Percentiles rank a stretch among this genome's conserved stretches.
Evolutionary conservation across 2,888 invertebrate genomes (phyloP).

Genomic region (Cheilosia pagana): DNA sequence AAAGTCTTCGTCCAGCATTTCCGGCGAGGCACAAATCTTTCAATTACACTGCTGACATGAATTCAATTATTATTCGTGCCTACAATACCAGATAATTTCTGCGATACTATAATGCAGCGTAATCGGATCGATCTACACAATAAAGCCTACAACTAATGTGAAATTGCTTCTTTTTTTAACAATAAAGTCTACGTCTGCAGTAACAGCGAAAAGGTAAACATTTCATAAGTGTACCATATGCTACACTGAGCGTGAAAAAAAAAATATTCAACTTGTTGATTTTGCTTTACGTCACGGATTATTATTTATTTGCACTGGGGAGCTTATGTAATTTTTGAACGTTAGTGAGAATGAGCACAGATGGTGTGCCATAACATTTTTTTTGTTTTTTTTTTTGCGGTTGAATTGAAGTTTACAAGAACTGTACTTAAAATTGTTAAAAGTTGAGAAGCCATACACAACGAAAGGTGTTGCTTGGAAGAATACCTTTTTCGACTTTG

Average conservation of each 20-base stretch:
- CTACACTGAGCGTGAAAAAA: neutral
- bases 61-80: too few species aligned
- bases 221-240: neutral
- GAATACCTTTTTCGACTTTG: too few species aligned
- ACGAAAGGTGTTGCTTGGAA: too few species aligned
- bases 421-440: neutral
- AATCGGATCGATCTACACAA: neutral
- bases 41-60: neutral
- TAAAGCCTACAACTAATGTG: neutral
- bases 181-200: neutral
- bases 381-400: neutral
- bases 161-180: neutral
- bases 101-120: neutral
- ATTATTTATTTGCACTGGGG: neutral
- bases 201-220: neutral
- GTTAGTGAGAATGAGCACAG: neutral
- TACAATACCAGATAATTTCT: too few species aligned
- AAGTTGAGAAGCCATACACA: neutral
- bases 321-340: slow-evolving; percentile 3
- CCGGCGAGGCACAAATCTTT: too few species aligned
- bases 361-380: neutral
- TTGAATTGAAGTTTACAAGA: neutral
- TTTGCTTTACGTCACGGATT: slow-evolving; percentile 4
- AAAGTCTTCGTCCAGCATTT: too few species aligned
- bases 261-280: neutral